Base-by-base conservation (phyloP, 30 jellyfish, hydroid and myxozoan species). In the Mastigias papua region DNA sequence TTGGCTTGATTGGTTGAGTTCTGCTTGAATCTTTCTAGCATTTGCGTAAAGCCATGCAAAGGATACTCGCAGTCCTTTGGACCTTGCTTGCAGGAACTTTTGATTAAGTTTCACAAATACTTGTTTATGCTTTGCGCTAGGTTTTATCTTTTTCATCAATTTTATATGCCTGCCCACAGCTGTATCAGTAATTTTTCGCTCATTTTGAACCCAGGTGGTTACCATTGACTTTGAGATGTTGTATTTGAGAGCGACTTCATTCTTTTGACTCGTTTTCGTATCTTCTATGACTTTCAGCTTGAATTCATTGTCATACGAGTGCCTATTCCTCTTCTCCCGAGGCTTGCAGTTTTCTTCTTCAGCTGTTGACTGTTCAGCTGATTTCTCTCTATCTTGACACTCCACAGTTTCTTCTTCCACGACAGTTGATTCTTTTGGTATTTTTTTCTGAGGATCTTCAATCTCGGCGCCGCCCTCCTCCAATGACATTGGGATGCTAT, bases 401-500 rank as follows among this genome's bases (percentile, higher is more conserved):
- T 76, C 88, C 79, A 76, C 79, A 76, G 80, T 48, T 76, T 76
- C 80, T 76, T 76, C 79, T 15, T 76, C 88, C 88, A 76, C 88
- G 50, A 58, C 79, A 76, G 88, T 51, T 76, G 88, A 48, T 76
- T 76, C 76, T 76, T 50, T 76, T 48, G 48, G 78, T 48, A 69
- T 69, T 69, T 69, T 50, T 76, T 76, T n/a, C 30, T 42, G 79
- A 8, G 79, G 88, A 22, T 76, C 88, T 28, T 42, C 80, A 76
- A 49, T 49, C 88, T 51, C 26, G 88, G 78, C 78, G 88, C 27
- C 28, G 67, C 88, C 67, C 28, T 76, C 48, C 88, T 69, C 81
- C 81, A 42, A 76, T 30, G 27, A 42, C 78, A 51, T 28, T 76
- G 88, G 84, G 69, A 72, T 37, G 48, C 67, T 51, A 48, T 22